phyloP scores from a whole-genome alignment of 2,113 vertebrate species.

The Glaucomys volans region DNA sequence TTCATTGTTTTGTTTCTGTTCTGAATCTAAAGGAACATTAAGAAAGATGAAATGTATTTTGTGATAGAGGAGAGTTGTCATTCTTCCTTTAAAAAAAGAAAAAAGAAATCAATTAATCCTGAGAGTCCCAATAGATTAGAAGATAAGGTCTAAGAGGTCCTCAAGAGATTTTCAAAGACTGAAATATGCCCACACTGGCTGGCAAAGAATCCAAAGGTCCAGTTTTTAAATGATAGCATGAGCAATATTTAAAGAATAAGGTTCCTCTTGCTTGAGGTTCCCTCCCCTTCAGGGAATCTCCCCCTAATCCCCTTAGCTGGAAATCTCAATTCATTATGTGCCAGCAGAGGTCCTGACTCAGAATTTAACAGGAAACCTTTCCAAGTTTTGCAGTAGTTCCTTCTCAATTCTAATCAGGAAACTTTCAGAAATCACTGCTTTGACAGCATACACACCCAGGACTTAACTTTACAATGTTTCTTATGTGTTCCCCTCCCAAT shows the following conservation, averaged over 20 bases:
- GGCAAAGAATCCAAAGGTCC: conserved; percentile 28
- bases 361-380: conserved; percentile 1
- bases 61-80: not conserved
- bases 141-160: not conserved
- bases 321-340: conserved; percentile 49
- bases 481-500: not conserved
- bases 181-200: not conserved
- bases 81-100: conserved; percentile 38
- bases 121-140: not conserved
- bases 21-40: not conserved
- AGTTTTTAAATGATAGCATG: conserved; percentile 50
- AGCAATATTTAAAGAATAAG: conserved; percentile 57
- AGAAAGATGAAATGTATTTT: conserved; percentile 21
- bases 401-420: conserved; percentile 38
- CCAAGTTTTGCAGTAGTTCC: conserved; percentile 27
- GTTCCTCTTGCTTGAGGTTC: conserved; percentile 50
- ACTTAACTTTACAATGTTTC: not conserved
- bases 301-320: conserved; percentile 32
- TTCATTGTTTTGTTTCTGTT: conserved; percentile 5
- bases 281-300: conserved; percentile 49
- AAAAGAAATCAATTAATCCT: conserved; percentile 40
- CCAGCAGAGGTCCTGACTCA: conserved; percentile 50
- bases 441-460: conserved; percentile 4
- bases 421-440: conserved; percentile 53
- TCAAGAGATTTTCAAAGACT: conserved; percentile 23